Percentiles rank a stretch among this genome's conserved stretches.
These are phyloP conservation scores for Pelochelys cantorii DNA, from an alignment of 2,797 vertebrate genomes.

Conservation along the genomic window DNA sequence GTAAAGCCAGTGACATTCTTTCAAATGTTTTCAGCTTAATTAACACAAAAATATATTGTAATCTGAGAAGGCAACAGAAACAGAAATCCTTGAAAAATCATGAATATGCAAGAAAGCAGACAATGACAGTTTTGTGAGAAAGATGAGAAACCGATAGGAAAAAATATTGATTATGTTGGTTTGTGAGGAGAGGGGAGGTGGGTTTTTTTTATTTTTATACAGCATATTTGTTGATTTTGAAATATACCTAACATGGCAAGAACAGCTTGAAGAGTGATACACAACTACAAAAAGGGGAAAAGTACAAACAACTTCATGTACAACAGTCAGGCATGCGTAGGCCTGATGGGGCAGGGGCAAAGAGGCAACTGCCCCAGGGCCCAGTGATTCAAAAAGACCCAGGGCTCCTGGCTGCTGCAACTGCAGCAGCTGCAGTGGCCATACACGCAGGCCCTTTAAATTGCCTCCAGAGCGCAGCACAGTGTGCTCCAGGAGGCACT, in stretches of 20 bases:
- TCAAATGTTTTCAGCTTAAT: slow-evolving; percentile 78
- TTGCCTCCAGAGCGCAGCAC: too few relatives aligned
- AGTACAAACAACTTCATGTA: neutral
- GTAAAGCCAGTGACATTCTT: slow-evolving; percentile 82
- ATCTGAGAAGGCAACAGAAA: slow-evolving; percentile 78
- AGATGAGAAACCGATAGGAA: slow-evolving; percentile 9
- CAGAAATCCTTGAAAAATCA: slow-evolving; percentile 60
- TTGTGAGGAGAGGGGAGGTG: slow-evolving; percentile 12
- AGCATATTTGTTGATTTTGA: neutral
- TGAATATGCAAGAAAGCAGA: slow-evolving; percentile 69
- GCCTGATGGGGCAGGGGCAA: too few relatives aligned
- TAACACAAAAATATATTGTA: slow-evolving; percentile 80
- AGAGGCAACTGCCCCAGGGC: too few relatives aligned
- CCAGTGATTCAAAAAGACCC: too few relatives aligned
- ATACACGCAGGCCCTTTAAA: too few relatives aligned
- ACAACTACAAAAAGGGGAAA: neutral
- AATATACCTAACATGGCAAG: neutral
- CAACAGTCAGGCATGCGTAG: slow-evolving; percentile 9
- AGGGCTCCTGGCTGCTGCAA: too few relatives aligned
- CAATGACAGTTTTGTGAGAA: slow-evolving; percentile 49
- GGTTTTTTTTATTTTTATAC: slow-evolving; percentile 14
- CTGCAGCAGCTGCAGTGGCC: too few relatives aligned
- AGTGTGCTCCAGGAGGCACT: too few relatives aligned
- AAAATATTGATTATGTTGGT: neutral
- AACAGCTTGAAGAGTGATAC: neutral